phyloP scores from a whole-genome alignment of 1,140 invertebrate genomes.

The Lepidotrigona ventralis region DNA sequence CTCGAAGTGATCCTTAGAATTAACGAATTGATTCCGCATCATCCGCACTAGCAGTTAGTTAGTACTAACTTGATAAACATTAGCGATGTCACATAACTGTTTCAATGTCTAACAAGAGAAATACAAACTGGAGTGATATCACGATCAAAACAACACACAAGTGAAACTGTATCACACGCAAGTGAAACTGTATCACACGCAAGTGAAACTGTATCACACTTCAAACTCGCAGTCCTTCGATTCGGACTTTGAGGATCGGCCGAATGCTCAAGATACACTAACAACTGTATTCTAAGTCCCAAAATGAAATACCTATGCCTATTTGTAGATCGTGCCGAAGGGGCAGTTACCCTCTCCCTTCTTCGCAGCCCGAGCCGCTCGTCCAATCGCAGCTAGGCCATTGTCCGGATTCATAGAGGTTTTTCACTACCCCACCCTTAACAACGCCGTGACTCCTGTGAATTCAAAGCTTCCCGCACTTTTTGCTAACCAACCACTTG shows the following conservation, averaged over 20 bases:
- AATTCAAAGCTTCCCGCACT: neutral
- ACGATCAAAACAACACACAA: too few relatives aligned
- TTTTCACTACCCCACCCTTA: constrained; percentile 15
- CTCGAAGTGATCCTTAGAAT: too few relatives aligned
- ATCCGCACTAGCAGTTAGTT: too few relatives aligned
- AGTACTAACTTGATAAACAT: too few relatives aligned
- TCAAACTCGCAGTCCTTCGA: too few relatives aligned
- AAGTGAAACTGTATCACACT: too few relatives aligned
- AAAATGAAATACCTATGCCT: constrained; percentile 43
- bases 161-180: too few relatives aligned
- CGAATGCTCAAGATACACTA: constrained; percentile 29
- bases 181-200: too few relatives aligned
- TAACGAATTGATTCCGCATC: too few relatives aligned
- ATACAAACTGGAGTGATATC: neutral
- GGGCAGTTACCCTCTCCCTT: constrained; percentile 61
- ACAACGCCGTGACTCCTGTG: neutral
- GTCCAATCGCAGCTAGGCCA: constrained; percentile 30
- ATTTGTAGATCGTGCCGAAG: constrained; percentile 51
- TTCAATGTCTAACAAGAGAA: too few relatives aligned
- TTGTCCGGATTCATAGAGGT: constrained; percentile 7
- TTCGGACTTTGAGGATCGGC: neutral
- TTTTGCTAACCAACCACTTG: neutral
- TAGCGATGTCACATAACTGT: too few relatives aligned
- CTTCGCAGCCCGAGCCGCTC: neutral
- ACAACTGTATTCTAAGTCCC: constrained; percentile 7